These are phyloP conservation scores for Periplaneta americana DNA, from an alignment of 1,140 invertebrate genomes.

Conservation along the genomic window DNA sequence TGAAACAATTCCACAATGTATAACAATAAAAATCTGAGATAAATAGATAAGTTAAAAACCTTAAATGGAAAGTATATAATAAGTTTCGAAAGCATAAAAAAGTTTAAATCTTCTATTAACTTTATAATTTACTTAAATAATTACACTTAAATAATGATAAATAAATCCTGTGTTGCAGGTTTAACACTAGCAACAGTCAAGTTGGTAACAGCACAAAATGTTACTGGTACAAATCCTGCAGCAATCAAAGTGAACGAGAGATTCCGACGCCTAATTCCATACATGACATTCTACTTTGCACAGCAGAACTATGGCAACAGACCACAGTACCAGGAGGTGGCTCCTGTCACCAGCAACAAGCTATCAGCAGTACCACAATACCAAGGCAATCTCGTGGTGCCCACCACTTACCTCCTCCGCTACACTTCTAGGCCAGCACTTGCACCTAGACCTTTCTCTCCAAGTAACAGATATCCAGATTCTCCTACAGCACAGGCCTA, in stretches of 20 bases:
- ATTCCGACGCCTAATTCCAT: conserved; percentile 68
- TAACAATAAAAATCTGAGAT: too few species aligned
- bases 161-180: neutral
- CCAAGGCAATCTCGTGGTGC: neutral
- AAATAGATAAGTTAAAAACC: too few species aligned
- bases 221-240: neutral
- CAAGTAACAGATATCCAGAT: neutral
- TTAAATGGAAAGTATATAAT: too few species aligned
- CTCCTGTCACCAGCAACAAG: neutral
- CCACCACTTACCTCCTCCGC: neutral
- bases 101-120: too few species aligned
- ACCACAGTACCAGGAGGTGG: neutral
- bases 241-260: conserved; percentile 44
- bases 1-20: too few species aligned
- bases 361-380: neutral
- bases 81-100: too few species aligned
- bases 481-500: neutral
- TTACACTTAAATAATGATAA: too few species aligned
- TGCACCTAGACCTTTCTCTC: neutral
- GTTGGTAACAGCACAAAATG: neutral
- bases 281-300: conserved; percentile 71
- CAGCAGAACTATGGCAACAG: conserved; percentile 30
- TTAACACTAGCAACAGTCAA: neutral
- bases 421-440: neutral
- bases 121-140: too few species aligned